A percentile compares a stretch with the other conserved stretches of the same genome.
These are phyloP conservation scores for Macrotrachela quadricornifera DNA, from an alignment of 1,140 invertebrate species.

Conservation along the genomic window DNA sequence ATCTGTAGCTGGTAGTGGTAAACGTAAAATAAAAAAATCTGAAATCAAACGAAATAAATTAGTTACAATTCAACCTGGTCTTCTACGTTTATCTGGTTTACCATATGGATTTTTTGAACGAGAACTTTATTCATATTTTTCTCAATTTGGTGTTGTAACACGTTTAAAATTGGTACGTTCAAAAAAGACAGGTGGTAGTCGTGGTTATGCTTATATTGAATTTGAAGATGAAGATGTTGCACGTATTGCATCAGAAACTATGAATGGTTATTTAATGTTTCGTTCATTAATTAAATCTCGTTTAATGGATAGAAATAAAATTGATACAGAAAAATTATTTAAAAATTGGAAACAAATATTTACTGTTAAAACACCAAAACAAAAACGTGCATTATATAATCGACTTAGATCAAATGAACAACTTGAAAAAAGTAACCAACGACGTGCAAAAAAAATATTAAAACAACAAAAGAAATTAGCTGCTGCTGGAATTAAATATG, in stretches of 20 bases:
- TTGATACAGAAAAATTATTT: constrained; percentile 14
- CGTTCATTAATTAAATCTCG: constrained; percentile 46
- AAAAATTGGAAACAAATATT: no score
- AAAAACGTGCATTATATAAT: constrained; percentile 5
- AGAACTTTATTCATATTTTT: constrained; percentile 58
- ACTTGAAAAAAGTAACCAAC: background rate
- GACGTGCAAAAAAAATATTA: background rate
- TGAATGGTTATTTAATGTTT: constrained; percentile 88
- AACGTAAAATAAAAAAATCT: no score
- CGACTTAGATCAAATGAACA: background rate
- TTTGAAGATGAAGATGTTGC: constrained; percentile 63
- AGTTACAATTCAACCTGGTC: no score
- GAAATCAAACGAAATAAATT: no score
- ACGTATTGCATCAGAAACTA: constrained; percentile 72
- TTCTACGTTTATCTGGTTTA: constrained; percentile 26
- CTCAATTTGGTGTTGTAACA: constrained; percentile 64
- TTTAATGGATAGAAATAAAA: constrained; percentile 10
- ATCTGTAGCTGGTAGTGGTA: no score
- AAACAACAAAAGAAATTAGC: constrained; percentile 4
- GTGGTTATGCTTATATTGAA: constrained; percentile 69
- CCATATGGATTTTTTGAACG: constrained; percentile 80
- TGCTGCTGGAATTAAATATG: background rate
- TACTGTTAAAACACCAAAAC: constrained; percentile 10
- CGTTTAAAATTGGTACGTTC: constrained; percentile 51
- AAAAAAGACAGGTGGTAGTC: constrained; percentile 49